These are phyloP conservation scores for Halocaridina rubra DNA, from an alignment of 2,888 invertebrate species.

Conservation along the genomic window DNA sequence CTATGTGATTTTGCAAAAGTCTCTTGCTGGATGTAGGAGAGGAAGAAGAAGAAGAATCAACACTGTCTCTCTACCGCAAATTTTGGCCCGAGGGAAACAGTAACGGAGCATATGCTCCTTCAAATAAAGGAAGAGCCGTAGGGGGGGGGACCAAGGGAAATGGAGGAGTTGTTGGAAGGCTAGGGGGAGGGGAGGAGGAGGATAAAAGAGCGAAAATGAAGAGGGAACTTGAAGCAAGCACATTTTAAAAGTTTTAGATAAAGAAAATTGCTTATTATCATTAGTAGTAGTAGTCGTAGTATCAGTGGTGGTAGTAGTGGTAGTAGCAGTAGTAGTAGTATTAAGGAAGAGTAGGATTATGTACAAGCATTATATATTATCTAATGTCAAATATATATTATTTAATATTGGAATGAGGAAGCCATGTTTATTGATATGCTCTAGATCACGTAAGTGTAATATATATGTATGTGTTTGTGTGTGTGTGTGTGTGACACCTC, in stretches of 20 bases:
- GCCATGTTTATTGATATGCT: background rate
- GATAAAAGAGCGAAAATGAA: background rate
- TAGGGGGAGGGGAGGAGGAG: background rate
- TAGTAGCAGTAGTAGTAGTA: background rate
- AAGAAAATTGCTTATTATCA: too few species aligned
- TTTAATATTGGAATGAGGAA: background rate
- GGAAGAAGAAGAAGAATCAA: too few species aligned
- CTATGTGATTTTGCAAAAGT: background rate
- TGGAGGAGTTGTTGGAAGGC: background rate
- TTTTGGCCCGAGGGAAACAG: too few species aligned
- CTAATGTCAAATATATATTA: too few species aligned
- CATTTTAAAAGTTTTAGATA: too few species aligned
- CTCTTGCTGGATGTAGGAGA: too few species aligned
- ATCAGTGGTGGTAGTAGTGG: background rate
- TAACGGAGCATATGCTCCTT: background rate
- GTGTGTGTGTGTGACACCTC: background rate
- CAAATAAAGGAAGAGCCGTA: background rate
- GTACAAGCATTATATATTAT: too few species aligned
- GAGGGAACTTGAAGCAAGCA: too few species aligned
- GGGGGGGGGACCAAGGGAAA: background rate
- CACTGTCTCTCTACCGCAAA: too few species aligned
- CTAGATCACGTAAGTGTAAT: background rate
- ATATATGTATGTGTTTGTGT: background rate
- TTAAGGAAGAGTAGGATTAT: background rate
- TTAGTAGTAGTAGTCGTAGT: background rate